These are phyloP conservation scores for Papilio gigon DNA, from an alignment of 2,888 invertebrate species.

Conservation along the genomic window DNA sequence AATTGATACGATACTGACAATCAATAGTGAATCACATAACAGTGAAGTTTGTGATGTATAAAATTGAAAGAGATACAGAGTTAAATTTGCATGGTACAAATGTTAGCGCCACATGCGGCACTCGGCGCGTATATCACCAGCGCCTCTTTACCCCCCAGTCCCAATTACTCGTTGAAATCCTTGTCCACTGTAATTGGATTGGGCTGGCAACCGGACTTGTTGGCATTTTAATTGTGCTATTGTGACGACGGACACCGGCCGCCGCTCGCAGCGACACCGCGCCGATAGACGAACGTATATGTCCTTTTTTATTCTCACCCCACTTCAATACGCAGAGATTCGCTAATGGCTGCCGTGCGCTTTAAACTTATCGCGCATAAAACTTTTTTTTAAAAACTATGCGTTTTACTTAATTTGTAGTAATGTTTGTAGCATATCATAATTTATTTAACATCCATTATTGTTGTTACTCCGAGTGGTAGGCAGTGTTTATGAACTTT, in stretches of 20 bases:
- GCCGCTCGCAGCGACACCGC: slow-evolving; percentile 66
- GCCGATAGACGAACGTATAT: slow-evolving; percentile 68
- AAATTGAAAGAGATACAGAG: slow-evolving; percentile 39
- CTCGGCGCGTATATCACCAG: slow-evolving; percentile 66
- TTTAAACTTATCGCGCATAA: slow-evolving; percentile 47
- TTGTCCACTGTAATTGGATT: slow-evolving; percentile 82
- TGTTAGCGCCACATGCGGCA: slow-evolving; percentile 55
- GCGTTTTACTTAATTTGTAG: background rate
- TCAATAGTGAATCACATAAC: background rate
- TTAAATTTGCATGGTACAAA: slow-evolving; percentile 29
- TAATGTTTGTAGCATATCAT: background rate
- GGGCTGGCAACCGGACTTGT: slow-evolving; percentile 80
- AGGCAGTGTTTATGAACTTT: no score
- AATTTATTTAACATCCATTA: background rate
- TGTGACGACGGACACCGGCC: slow-evolving; percentile 77
- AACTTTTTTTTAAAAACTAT: background rate
- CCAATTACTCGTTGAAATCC: slow-evolving; percentile 82
- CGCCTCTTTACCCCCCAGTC: slow-evolving; percentile 68
- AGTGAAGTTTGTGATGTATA: background rate
- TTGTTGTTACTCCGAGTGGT: background rate
- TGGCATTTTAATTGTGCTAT: slow-evolving; percentile 83
- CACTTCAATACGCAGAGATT: slow-evolving; percentile 53
- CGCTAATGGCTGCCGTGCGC: slow-evolving; percentile 54
- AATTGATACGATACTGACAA: background rate
- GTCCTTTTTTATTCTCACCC: slow-evolving; percentile 62